Evolutionary conservation across 2,888 invertebrate species (phyloP), one percentile per base, ranked within the genome.

Genomic region (Heliconius ethilla): DNA sequence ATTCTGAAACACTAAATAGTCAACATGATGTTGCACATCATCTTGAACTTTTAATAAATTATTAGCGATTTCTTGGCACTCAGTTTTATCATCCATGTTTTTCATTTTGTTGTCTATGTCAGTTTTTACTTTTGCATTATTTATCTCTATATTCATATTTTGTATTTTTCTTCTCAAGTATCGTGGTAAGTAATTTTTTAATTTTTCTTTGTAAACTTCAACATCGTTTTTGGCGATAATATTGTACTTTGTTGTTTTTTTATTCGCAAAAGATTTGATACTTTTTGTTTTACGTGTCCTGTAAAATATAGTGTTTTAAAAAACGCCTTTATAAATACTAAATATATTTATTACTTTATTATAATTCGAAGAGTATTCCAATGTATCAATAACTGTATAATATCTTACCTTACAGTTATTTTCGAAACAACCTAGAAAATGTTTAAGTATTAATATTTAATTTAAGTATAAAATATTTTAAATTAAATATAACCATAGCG

Each of bases 371-470:
- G 9, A 59, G 9, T 25, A n/a, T 73, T 70, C 2, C 13, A 63
- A 27, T 7, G 0, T 2, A 62, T 3, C 10, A 62, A 62, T 27
- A 27, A 63, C n/a, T 59, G n/a, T 27, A 27, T 63, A 7, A 63
- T 69, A 55, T 78, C 85, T 81, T 86, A 90, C 92, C 89, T 88
- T 70, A 85, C 77, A 29, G 81, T 78, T 70, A 86, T 82, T 81
- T 89, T 91, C 3, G 89, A 86, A 25, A 86, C 79, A 63, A 86
- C 87, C 92, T 92, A 85, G 51, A 90, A 91, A 70, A 55, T 25
- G 10, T 27, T 37, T 2, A 59, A 62, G 4, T 25, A 76, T 72
- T 75, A 78, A 6, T 29, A 66, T 27, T 40, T 29, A 62, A 69
- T 40, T 74, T 75, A 3, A 75, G 13, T 65, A 9, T 13, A n/a